Evolutionary conservation across 1,140 invertebrate species (phyloP), one percentile per base, ranked within the genome.

Genomic region (Tetramorium parvispinum): DNA sequence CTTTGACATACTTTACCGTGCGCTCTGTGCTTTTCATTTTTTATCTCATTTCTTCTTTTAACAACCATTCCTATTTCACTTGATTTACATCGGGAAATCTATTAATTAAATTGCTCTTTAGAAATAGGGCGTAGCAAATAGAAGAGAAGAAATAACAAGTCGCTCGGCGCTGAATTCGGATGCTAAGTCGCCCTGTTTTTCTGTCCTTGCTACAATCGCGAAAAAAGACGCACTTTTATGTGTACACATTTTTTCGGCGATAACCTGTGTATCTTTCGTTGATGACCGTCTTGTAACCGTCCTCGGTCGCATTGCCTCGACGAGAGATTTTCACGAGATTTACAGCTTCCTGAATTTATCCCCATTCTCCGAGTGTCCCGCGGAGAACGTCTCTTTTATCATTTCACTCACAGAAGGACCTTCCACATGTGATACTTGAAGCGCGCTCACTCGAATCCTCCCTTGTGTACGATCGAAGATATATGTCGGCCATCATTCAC

Each of bases 261-360:
- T 46, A 27, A 13, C 11, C 27, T 27, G 40, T 81, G 21, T 70
- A 51, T 18, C 16, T 6, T 2, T 13, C 27, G 16, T 46, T 57
- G 49, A 68, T 79, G 61, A 27, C 46, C 46, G n/a, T 16, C 32
- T 55, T 18, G 43, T 53, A 53, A 66, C 46, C 46, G 27, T 68
- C 46, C 21, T 88, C 53, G 24, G 51, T 68, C 59, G 13, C 37
- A 63, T 49, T 40, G 27, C 16, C 55, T 65, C 51, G 59, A 61
- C 65, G 49, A 57, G 85, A 86, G 63, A 89, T 86, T 82, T 86
- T 18, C 83, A 40, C 16, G 82, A 81, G 88, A 88, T 89, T 81
- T 88, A 88, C 66, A 82, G 70, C 71, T 89, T 86, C 51, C 71
- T 70, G 83, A 89, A 89, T 89, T 82, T 86, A 89, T 77, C 87